phyloP scores from a whole-genome alignment of 2,797 vertebrate genomes.

The Tachyglossus aculeatus region DNA sequence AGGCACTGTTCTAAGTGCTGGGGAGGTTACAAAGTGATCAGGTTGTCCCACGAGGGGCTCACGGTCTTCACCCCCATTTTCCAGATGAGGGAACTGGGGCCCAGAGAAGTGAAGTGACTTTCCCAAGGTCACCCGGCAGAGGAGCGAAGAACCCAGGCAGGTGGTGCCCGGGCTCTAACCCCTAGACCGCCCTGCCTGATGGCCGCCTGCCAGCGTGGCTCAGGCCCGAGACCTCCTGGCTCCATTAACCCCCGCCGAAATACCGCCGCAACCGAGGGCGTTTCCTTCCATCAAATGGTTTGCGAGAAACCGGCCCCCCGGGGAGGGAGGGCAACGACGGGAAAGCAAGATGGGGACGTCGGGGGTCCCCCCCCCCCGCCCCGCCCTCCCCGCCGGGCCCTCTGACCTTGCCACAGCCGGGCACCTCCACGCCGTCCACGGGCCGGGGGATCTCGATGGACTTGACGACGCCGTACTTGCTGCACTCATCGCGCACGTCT shows the following conservation, averaged over 20 bases:
- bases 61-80: not conserved
- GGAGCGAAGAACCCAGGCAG: not conserved
- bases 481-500: slow-evolving; percentile 90
- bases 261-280: too few species aligned
- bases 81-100: not conserved
- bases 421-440: slow-evolving; percentile 89
- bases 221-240: not conserved
- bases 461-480: slow-evolving; percentile 93
- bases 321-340: not conserved
- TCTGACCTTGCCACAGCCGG: slow-evolving; percentile 90
- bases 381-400: not conserved
- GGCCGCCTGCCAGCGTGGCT: not conserved
- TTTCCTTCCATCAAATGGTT: not conserved
- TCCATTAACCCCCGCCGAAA: not conserved
- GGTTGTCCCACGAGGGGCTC: too few species aligned
- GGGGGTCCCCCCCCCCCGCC: not conserved
- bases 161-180: not conserved
- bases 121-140: not conserved
- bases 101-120: not conserved
- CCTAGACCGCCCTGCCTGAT: not conserved
- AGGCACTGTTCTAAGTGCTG: too few species aligned
- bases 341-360: not conserved
- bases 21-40: too few species aligned
- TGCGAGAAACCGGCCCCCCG: not conserved
- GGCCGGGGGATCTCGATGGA: slow-evolving; percentile 94